Percentiles rank a stretch among this genome's conserved stretches.
Conservation (phyloP, 2,113 vertebrate genomes). For the Lophura nycthemera region DNA sequence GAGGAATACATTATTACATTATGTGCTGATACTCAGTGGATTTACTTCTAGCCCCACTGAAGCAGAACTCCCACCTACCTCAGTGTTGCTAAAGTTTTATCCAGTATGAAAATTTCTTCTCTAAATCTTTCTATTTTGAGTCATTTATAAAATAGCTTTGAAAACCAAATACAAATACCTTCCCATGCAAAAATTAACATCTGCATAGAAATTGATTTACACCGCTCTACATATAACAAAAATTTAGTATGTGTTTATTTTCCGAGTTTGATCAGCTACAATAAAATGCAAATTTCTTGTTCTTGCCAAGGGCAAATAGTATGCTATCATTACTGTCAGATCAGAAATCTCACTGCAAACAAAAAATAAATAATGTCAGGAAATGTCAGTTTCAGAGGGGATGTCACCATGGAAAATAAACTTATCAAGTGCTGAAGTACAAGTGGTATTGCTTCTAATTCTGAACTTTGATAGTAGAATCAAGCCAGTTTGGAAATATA, state of each 20-base stretch:
- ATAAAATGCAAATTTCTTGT: conserved; percentile 9
- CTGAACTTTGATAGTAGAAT: conserved; percentile 11
- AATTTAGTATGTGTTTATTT: conserved; percentile 3
- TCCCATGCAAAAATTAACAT: conserved; percentile 45
- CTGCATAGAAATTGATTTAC: conserved; percentile 49
- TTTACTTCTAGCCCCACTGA: conserved; percentile 31
- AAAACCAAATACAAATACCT: conserved; percentile 59
- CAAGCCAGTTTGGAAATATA: background rate
- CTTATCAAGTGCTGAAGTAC: conserved; percentile 12
- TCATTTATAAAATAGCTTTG: conserved; percentile 31
- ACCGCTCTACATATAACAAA: background rate
- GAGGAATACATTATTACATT: background rate
- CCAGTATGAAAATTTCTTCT: conserved; percentile 12
- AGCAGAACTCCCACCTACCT: conserved; percentile 42
- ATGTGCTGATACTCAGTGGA: background rate
- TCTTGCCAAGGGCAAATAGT: conserved; percentile 23
- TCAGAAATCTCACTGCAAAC: conserved; percentile 37
- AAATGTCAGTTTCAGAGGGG: conserved; percentile 24
- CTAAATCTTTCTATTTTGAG: conserved; percentile 24
- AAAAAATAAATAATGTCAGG: conserved; percentile 35
- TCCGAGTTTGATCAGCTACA: conserved; percentile 30
- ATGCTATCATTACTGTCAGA: conserved; percentile 2
- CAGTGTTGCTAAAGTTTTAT: background rate
- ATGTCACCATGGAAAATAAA: conserved; percentile 44
- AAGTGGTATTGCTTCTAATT: background rate